phyloP scores from a whole-genome alignment of 2,888 invertebrate species.

The Lysandra bellargus region DNA sequence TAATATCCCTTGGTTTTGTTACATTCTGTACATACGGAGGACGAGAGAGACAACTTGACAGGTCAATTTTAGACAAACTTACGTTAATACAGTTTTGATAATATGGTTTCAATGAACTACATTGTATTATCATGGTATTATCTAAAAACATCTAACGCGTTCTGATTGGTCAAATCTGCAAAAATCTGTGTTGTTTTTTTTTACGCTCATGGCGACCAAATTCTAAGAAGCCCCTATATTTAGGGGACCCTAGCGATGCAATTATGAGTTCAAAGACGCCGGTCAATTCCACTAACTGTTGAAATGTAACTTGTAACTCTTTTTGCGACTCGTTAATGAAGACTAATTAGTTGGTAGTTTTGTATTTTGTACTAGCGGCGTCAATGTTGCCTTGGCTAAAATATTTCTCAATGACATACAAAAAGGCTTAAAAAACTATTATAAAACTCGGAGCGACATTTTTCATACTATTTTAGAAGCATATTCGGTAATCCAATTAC shows the following conservation, averaged over 20 bases:
- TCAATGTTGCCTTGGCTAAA: background rate
- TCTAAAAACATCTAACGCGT: background rate
- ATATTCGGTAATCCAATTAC: no score
- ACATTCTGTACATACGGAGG: no score
- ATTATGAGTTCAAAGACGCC: constrained; percentile 11
- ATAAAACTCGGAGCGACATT: no score
- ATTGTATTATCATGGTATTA: no score
- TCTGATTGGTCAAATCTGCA: background rate
- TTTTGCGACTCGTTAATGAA: background rate
- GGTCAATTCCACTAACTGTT: constrained; percentile 10
- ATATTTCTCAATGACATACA: no score
- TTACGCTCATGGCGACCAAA: background rate
- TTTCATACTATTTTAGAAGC: no score
- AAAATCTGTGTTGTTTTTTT: background rate
- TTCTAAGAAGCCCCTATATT: background rate
- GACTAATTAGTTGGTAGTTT: background rate
- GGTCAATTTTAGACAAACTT: no score
- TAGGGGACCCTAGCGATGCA: background rate
- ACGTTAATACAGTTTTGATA: no score
- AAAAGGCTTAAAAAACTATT: no score
- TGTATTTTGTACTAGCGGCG: background rate
- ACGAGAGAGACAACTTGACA: no score
- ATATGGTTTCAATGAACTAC: background rate
- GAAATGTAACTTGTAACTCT: background rate
- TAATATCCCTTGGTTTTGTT: no score